Percentiles rank a stretch among this genome's conserved stretches.
Evolutionary conservation across 2,797 vertebrate species (phyloP).

Genomic region (Eulemur albifrons): DNA sequence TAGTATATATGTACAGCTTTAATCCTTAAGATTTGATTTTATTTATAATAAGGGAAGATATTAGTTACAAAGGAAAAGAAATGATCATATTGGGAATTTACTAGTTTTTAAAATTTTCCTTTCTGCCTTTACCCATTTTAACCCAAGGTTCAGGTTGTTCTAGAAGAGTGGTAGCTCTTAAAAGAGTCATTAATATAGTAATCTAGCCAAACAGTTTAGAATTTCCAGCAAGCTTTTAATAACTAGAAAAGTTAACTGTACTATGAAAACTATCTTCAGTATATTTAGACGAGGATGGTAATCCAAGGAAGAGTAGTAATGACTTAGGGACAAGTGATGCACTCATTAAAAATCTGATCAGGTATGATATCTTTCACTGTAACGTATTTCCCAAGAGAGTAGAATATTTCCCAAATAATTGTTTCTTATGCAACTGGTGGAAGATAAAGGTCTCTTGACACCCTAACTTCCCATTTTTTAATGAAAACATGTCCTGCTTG

Average conservation of each 20-base stretch:
- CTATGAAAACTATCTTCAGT: constrained; percentile 9
- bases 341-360: constrained; percentile 16
- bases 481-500: constrained; percentile 55
- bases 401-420: constrained; percentile 38
- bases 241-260: constrained; percentile 20
- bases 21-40: not conserved
- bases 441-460: constrained; percentile 38
- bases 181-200: not conserved
- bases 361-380: not conserved
- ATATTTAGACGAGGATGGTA: not conserved
- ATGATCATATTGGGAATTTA: not conserved
- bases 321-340: not conserved
- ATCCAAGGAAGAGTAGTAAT: not conserved
- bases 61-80: not conserved
- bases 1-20: not conserved
- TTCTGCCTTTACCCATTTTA: constrained; percentile 33
- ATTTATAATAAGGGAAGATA: not conserved
- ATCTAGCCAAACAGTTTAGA: constrained; percentile 19
- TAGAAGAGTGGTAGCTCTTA: not conserved
- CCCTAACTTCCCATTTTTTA: not conserved
- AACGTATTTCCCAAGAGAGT: constrained; percentile 29
- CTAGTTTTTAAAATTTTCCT: not conserved
- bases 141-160: not conserved
- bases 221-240: constrained; percentile 4
- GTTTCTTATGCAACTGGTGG: constrained; percentile 29